These are phyloP conservation scores for Spilosoma lubricipeda DNA, from an alignment of 2,888 invertebrate genomes.

Conservation along the genomic window DNA sequence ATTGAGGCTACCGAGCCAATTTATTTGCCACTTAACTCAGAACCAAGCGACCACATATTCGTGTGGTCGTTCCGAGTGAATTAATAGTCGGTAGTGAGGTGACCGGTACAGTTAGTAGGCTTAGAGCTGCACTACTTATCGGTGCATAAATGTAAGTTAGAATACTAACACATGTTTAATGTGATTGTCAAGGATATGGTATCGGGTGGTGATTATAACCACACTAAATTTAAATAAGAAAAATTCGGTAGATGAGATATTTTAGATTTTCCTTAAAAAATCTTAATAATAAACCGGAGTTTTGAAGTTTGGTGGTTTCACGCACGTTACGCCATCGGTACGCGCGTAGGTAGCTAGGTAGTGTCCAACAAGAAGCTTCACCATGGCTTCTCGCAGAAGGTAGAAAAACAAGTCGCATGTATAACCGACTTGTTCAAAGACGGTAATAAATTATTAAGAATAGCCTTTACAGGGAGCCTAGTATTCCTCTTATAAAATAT, in stretches of 20 bases:
- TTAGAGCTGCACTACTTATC: slow-evolving; percentile 22
- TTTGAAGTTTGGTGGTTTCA: too few species aligned
- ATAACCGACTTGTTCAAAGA: not conserved
- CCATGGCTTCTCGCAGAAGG: not conserved
- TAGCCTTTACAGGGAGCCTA: too few species aligned
- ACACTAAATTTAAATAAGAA: too few species aligned
- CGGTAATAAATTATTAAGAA: not conserved
- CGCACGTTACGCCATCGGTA: too few species aligned
- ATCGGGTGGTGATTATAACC: too few species aligned
- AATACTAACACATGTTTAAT: not conserved
- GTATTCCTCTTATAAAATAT: not conserved
- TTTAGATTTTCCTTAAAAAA: too few species aligned
- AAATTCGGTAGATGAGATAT: too few species aligned
- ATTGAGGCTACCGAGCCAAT: slow-evolving; percentile 48
- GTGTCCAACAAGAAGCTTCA: too few species aligned
- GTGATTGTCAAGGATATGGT: too few species aligned
- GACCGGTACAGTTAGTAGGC: slow-evolving; percentile 16
- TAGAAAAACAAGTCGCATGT: not conserved
- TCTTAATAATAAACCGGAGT: too few species aligned
- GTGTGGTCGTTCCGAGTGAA: slow-evolving; percentile 41
- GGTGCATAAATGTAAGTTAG: not conserved
- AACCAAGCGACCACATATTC: slow-evolving; percentile 44
- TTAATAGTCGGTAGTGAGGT: slow-evolving; percentile 30
- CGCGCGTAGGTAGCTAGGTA: too few species aligned
- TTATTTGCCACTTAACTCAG: slow-evolving; percentile 54